Evolutionary conservation across 2,113 vertebrate genomes (phyloP).

Genomic region (Cyphomyrus discorhynchus): DNA sequence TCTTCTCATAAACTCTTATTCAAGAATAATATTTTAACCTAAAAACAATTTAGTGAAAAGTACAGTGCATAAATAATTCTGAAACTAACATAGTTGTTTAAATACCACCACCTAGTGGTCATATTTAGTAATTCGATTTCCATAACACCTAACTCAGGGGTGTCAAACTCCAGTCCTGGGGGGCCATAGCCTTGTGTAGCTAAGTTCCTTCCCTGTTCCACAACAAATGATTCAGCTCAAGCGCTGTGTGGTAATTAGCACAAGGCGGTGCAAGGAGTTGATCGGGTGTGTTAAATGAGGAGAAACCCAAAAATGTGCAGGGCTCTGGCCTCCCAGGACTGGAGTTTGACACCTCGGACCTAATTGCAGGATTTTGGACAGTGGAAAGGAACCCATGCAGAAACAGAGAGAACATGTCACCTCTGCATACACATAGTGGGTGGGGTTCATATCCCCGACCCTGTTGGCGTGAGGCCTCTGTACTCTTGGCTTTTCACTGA

Average conservation of each 20-base stretch:
- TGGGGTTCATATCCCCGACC: background rate
- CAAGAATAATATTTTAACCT: background rate
- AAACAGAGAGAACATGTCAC: background rate
- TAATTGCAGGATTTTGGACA: background rate
- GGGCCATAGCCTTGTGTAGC: background rate
- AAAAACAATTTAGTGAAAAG: background rate
- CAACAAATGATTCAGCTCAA: too few relatives aligned
- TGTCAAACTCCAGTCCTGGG: too few relatives aligned
- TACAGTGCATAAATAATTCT: background rate
- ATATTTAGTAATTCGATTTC: background rate
- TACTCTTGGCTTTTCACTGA: background rate
- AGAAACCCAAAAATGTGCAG: too few relatives aligned
- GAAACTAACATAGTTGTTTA: background rate
- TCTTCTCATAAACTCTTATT: background rate
- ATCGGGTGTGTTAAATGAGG: too few relatives aligned
- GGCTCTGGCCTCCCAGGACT: too few relatives aligned
- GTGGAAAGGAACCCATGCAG: background rate
- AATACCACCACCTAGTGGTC: background rate
- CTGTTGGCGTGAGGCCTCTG: background rate
- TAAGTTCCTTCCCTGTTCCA: too few relatives aligned
- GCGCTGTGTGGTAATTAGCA: too few relatives aligned
- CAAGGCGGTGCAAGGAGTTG: background rate
- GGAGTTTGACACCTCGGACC: background rate
- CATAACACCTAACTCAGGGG: background rate
- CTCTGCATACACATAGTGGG: background rate